Evolutionary conservation across 2,888 invertebrate species (phyloP).

Genomic region (Limenitis camilla): DNA sequence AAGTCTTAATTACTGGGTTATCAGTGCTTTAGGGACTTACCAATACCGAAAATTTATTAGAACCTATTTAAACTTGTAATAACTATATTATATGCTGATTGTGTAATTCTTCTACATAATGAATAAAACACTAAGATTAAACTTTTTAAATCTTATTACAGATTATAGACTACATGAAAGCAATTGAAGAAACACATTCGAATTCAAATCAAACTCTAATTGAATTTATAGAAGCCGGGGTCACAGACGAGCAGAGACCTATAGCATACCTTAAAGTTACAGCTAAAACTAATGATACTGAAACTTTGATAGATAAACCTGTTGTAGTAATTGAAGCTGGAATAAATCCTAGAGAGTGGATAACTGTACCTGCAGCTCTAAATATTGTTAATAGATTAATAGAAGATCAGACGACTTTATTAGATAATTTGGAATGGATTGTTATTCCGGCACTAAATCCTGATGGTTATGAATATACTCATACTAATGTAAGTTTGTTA

Average conservation of each 20-base stretch:
- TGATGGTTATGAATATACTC: constrained; percentile 82
- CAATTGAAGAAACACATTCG: constrained; percentile 31
- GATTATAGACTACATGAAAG: constrained; percentile 43
- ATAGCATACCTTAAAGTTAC: constrained; percentile 67
- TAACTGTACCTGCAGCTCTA: constrained; percentile 78
- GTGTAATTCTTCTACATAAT: not conserved
- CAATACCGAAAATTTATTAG: too few relatives aligned
- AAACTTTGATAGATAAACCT: constrained; percentile 45
- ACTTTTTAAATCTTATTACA: constrained; percentile 28
- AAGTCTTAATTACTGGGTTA: too few relatives aligned
- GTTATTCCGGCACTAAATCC: constrained; percentile 82
- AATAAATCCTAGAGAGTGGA: constrained; percentile 82
- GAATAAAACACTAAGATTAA: not conserved
- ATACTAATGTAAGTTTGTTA: constrained; percentile 62
- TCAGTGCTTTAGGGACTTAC: too few relatives aligned
- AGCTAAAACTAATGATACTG: constrained; percentile 30
- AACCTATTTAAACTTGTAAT: not conserved
- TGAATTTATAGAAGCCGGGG: constrained; percentile 39
- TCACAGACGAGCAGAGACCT: constrained; percentile 42
- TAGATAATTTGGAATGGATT: constrained; percentile 77
- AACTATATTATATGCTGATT: not conserved
- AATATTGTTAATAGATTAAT: constrained; percentile 77
- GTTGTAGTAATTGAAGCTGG: constrained; percentile 75
- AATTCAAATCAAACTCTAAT: constrained; percentile 32
- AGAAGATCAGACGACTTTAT: constrained; percentile 47